A percentile compares a stretch with the other conserved stretches of the same genome.
phyloP scores from a whole-genome alignment of 2,888 invertebrate species.

The Agrochola macilenta region DNA sequence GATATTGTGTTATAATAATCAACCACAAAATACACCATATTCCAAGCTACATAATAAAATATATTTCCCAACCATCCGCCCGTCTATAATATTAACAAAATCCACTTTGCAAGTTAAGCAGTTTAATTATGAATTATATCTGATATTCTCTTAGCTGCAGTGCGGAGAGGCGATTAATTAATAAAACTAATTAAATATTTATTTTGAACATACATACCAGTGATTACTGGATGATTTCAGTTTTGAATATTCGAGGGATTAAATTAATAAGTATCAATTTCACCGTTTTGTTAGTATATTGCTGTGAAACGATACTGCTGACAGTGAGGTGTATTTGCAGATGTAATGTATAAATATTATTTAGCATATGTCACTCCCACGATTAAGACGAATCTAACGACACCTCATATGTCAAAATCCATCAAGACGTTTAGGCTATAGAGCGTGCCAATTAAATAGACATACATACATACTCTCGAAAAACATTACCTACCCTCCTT shows the following conservation, averaged over 20 bases:
- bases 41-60: neutral
- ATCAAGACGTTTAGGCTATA: neutral
- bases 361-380: neutral
- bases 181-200: constrained; percentile 43
- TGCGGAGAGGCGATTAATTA: constrained; percentile 50
- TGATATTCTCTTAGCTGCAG: constrained; percentile 46
- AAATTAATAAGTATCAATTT: neutral
- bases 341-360: too few relatives aligned
- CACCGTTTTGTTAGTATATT: neutral
- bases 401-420: neutral
- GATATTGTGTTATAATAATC: too few relatives aligned
- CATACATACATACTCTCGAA: too few relatives aligned
- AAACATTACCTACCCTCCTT: too few relatives aligned
- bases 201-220: neutral
- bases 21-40: neutral
- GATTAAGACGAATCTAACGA: neutral
- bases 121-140: constrained; percentile 46
- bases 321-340: too few relatives aligned
- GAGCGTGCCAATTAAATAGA: too few relatives aligned
- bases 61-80: neutral
- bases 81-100: constrained; percentile 1
- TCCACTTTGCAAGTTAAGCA: constrained; percentile 34
- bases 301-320: neutral
- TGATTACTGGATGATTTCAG: constrained; percentile 9
- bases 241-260: neutral